Base-by-base conservation (phyloP, 2,888 invertebrate genomes). In the Lasioglossum morio region DNA sequence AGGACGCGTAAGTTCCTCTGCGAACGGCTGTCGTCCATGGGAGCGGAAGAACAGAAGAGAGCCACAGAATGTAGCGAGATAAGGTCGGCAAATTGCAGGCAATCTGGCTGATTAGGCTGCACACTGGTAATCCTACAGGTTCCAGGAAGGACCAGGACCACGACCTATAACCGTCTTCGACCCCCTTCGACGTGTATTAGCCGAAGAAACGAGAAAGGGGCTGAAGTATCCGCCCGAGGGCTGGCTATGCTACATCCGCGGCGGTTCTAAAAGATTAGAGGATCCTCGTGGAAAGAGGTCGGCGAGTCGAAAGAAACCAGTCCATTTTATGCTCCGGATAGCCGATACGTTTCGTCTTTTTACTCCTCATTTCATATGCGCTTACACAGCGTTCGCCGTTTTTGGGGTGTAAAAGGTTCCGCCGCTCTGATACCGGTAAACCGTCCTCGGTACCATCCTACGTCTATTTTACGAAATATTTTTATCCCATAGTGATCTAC, bases 51-150 rank as follows among this genome's bases (percentile, higher is more conserved):
- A 89, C 83, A 79, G 77, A 79, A 66, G 69, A 70, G 75, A 72
- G 77, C 75, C 43, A 72, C 57, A 80, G 72, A 79, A 83, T 87
- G 85, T 85, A 85, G 74, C 90, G 87, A 92, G 92, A 94, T 94
- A 94, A 94, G 93, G 92, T 91, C 88, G 92, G 93, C 90, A 93
- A 94, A 94, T 94, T 94, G 93, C 94, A 90, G 90, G 92, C 94
- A 94, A 94, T 94, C 94, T 92, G 90, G 93, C 90, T 94, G 94
- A 94, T 94, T 94, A 94, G 93, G 92, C 93, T 93, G 91, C 89
- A 84, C 87, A 90, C 89, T 91, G 90, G 92, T 93, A 88, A 93
- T 94, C 93, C 92, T 90, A 85, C 80, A 83, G 82, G 85, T 86
- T 79, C 80, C 74, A 77, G 66, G 72, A 74, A 57, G 78, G 78